Base-by-base conservation (phyloP, 2,113 vertebrate genomes). In the Percopsis transmontana region DNA sequence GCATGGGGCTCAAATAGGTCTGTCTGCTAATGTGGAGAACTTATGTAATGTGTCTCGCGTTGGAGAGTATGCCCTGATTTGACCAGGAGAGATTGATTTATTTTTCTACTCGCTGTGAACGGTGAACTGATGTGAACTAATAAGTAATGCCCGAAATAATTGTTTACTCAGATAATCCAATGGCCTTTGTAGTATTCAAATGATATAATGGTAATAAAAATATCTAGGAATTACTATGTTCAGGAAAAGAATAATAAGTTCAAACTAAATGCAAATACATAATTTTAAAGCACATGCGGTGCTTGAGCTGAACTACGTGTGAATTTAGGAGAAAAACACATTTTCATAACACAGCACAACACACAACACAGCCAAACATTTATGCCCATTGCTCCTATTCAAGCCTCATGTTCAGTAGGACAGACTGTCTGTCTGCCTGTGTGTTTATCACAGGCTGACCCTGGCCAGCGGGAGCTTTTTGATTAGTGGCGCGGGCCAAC, bases 401-500 rank as follows among this genome's bases (percentile, higher is more conserved):
- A 62, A 44, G 27, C 55, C 72, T 70, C 63, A 63, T 71, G 68
- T 74, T 77, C 55, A 14, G 68, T 68, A 62, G 16, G 50, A 53
- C 51, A 24, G 19, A 53, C 51, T 12, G 19, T 12, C 51, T 12
- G 19, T 12, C 51, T 21, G 48, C 18, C n/a, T 23, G 66, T 20
- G 15, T 62, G 40, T 77, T 55, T 77, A 41, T 62, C 70, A 81
- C 68, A 57, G 59, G 68, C 73, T 86, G 88, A 88, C 87, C 74
- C 45, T 50, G 74, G 81, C 66, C 77, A 90, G 78, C 70, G 68
- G 51, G 74, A 62, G 76, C 79, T 79, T 87, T 86, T 81, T 85
- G 83, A 87, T 83, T 80, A 73, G 77, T 24, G 51, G 68, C 53
- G 27, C 21, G n/a, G 70, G 83, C 78, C 81, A 79, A 86, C 77